phyloP scores from a whole-genome alignment of 2,797 vertebrate genomes.

The Chaunax sp. region DNA sequence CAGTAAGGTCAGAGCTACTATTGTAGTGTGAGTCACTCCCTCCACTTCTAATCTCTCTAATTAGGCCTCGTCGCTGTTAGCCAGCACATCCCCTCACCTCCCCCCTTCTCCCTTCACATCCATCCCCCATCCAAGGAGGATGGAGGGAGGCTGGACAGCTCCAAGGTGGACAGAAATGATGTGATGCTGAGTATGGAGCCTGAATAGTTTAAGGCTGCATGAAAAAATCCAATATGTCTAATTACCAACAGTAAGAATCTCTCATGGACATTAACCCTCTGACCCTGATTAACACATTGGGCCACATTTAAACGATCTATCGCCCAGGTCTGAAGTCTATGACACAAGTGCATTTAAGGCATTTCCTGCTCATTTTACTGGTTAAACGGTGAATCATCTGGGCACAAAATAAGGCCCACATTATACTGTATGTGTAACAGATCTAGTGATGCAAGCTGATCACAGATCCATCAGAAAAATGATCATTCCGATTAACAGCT shows the following conservation, averaged over 20 bases:
- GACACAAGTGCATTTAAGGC: no score
- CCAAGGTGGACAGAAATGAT: constrained; percentile 11
- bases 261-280: neutral
- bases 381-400: no score
- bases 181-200: neutral
- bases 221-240: constrained; percentile 12
- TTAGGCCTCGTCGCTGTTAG: constrained; percentile 74
- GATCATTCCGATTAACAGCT: no score
- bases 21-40: constrained; percentile 74
- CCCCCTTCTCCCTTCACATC: constrained; percentile 12
- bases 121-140: constrained; percentile 42
- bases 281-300: neutral
- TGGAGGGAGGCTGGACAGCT: constrained; percentile 10
- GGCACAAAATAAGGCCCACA: no score
- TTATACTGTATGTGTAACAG: no score
- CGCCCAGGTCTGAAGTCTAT: no score
- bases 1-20: constrained; percentile 79
- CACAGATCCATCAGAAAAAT: no score
- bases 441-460: no score
- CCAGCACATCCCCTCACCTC: constrained; percentile 32
- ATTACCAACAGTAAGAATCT: neutral
- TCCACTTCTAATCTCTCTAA: constrained; percentile 80
- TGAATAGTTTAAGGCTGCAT: neutral
- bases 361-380: no score
- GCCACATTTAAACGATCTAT: no score